Base-by-base conservation (phyloP, 1,140 invertebrate genomes). In the Drosophila miranda region DNA sequence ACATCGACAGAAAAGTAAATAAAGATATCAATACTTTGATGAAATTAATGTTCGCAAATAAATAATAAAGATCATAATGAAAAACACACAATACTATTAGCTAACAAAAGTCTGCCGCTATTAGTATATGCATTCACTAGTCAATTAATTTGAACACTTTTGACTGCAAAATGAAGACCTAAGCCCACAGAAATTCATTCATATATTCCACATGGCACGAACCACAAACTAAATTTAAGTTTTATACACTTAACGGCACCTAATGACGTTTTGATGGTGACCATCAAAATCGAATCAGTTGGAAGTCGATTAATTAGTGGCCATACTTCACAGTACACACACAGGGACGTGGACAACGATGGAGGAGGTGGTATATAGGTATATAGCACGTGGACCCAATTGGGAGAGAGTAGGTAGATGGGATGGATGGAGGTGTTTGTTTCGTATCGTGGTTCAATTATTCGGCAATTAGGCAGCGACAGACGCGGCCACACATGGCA, bases 231-330 rank as follows among this genome's bases (percentile, higher is more conserved):
- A 86, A 74, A 80, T 81, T 81, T 49, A 74, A 77, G 81, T 86
- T 84, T 70, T 50, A 70, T 86, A 53, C 73, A 80, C 81, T 80
- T 86, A 77, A 64, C 67, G 60, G 50, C 3, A 53, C 62, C 55
- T 87, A 87, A 87, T 87, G 82, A 78, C 76, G 74, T 71, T 87
- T 87, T 87, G 82, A 81, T 87, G 70, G 16, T 81, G 58, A 80
- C 75, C 78, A 87, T 87, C 82, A 87, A 87, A 87, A 73, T 75
- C 71, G 82, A 87, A 87, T 87, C 82, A 87, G 82, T 78, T 78
- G 82, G 70, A 81, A 87, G 82, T 87, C 82, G 82, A 87, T 87
- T 87, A 87, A 87, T 87, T 82, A 87, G 78, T 55, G 42, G 26
- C 49, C 64, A 41, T 48, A 50, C 61, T 50, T 41, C 50, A 49